Evolutionary conservation across 1,140 invertebrate species (phyloP).

Genomic region (Colletes latitarsis): DNA sequence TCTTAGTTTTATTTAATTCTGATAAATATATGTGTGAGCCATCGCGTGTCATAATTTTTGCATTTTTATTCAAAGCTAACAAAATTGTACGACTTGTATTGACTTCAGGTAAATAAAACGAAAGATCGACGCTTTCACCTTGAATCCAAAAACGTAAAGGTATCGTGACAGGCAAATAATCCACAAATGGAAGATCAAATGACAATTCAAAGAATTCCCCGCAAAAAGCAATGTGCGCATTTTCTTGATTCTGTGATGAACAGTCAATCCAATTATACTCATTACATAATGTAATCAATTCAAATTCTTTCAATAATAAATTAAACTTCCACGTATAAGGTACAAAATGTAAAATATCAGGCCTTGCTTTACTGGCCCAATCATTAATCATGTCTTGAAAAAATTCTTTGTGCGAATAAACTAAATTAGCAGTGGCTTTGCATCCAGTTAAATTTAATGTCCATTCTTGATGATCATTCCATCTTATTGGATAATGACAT

Average conservation of each 20-base stretch:
- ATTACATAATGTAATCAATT: slow-evolving; percentile 96
- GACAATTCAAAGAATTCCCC: slow-evolving; percentile 96
- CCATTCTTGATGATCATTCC: slow-evolving; percentile 98
- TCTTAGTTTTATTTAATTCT: slow-evolving; percentile 84
- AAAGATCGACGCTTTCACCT: slow-evolving; percentile 95
- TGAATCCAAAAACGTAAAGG: slow-evolving; percentile 96
- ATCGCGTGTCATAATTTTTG: slow-evolving; percentile 91
- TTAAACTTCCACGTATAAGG: slow-evolving; percentile 98
- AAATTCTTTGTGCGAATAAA: slow-evolving; percentile 97
- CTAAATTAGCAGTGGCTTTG: slow-evolving; percentile 95
- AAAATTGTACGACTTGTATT: slow-evolving; percentile 93
- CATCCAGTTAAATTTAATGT: slow-evolving; percentile 93
- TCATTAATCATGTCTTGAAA: slow-evolving; percentile 98
- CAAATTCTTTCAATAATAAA: slow-evolving; percentile 96
- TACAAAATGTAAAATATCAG: slow-evolving; percentile 96
- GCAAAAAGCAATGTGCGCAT: slow-evolving; percentile 95
- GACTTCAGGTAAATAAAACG: slow-evolving; percentile 94
- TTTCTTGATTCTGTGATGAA: slow-evolving; percentile 96
- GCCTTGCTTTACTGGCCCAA: slow-evolving; percentile 94
- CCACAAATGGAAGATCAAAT: slow-evolving; percentile 95
- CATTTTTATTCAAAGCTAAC: slow-evolving; percentile 93
- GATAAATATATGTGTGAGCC: slow-evolving; percentile 83
- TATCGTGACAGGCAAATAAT: slow-evolving; percentile 94
- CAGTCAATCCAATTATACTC: slow-evolving; percentile 99
- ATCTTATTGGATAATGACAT: slow-evolving; percentile 93